Conservation (phyloP, 2,113 vertebrate genomes). For the Colossoma macropomum region DNA sequence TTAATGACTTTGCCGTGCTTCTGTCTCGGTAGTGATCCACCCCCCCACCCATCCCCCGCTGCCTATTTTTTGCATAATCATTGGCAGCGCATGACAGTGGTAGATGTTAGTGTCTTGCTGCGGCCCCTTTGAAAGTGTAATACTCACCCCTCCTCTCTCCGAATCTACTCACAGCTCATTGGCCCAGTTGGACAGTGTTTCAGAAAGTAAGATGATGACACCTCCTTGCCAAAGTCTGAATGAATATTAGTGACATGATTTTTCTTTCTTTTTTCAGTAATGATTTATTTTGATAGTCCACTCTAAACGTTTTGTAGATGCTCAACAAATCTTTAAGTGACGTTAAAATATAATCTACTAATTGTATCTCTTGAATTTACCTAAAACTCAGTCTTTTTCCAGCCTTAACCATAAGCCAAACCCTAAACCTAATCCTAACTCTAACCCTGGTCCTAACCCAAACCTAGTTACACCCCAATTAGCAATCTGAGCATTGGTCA, state of each 20-base stretch:
- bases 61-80: slow-evolving; percentile 44
- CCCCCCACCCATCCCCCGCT: neutral
- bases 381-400: too few species aligned
- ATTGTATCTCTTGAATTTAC: too few species aligned
- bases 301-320: neutral
- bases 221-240: neutral
- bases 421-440: too few species aligned
- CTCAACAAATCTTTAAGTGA: too few species aligned
- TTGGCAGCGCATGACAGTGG: slow-evolving; percentile 12
- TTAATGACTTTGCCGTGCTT: slow-evolving; percentile 9
- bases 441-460: too few species aligned
- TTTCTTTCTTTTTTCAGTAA: too few species aligned
- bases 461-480: too few species aligned
- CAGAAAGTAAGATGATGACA: slow-evolving; percentile 6
- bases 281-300: too few species aligned
- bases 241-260: neutral
- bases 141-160: slow-evolving; percentile 18
- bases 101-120: neutral
- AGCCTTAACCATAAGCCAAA: too few species aligned
- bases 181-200: slow-evolving; percentile 39
- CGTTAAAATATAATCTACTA: neutral
- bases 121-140: slow-evolving; percentile 32
- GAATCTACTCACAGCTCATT: slow-evolving; percentile 33
- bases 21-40: neutral
- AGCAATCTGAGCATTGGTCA: too few species aligned